These are phyloP conservation scores for Actias luna DNA, from an alignment of 2,888 invertebrate species.

Conservation along the genomic window DNA sequence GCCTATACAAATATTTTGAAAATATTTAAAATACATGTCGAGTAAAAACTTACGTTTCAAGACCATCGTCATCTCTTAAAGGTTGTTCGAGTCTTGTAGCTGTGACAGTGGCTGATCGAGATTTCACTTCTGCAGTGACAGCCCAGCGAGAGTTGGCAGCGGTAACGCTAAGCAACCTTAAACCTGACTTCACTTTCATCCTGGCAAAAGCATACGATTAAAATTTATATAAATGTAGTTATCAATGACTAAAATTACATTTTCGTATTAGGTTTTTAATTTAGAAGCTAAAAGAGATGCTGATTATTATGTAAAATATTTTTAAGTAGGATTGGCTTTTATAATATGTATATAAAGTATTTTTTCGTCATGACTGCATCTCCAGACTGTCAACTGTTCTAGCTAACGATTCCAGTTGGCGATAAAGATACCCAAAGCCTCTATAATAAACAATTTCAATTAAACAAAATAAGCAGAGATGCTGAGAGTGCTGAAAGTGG, in stretches of 20 bases:
- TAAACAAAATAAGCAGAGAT: too few relatives aligned
- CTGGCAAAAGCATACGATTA: constrained; percentile 72
- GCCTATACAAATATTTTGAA: neutral
- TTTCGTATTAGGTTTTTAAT: neutral
- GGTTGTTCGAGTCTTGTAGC: constrained; percentile 84
- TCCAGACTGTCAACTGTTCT: too few relatives aligned
- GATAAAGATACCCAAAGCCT: too few relatives aligned
- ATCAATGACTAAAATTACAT: neutral
- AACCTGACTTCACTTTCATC: constrained; percentile 93
- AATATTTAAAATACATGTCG: neutral
- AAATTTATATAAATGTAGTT: neutral
- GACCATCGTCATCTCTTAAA: constrained; percentile 61
- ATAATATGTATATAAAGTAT: too few relatives aligned
- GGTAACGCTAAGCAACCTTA: constrained; percentile 91
- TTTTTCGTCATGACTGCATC: too few relatives aligned
- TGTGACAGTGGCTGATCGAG: constrained; percentile 94
- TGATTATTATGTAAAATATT: too few relatives aligned
- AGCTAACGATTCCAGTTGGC: too few relatives aligned
- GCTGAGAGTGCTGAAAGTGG: too few relatives aligned
- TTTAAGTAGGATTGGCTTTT: too few relatives aligned
- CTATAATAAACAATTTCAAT: too few relatives aligned
- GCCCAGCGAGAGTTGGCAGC: constrained; percentile 91
- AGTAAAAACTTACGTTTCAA: constrained; percentile 52
- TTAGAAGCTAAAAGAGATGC: too few relatives aligned
- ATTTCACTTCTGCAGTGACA: constrained; percentile 92